These are phyloP conservation scores for Diplodus puntazzo DNA, from an alignment of 2,797 vertebrate genomes.

Conservation along the genomic window DNA sequence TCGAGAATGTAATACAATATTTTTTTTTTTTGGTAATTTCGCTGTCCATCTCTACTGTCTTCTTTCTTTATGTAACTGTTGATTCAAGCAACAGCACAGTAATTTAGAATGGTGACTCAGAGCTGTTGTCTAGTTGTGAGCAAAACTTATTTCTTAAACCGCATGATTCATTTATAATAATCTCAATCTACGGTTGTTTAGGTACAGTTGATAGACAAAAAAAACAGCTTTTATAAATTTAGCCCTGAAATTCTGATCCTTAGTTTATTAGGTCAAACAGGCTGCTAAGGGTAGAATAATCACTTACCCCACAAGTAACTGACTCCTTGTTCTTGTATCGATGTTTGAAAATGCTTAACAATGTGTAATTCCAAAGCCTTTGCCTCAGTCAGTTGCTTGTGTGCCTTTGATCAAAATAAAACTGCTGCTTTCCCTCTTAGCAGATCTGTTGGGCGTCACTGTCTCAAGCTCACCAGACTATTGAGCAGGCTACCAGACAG, in stretches of 20 bases:
- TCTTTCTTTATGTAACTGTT: neutral
- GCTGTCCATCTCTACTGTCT: neutral
- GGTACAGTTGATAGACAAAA: neutral
- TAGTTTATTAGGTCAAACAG: neutral
- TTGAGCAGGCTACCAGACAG: constrained; percentile 52
- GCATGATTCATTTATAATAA: neutral
- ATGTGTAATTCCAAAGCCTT: neutral
- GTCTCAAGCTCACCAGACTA: constrained; percentile 45
- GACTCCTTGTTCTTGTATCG: neutral
- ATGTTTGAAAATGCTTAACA: constrained; percentile 14
- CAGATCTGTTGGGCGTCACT: constrained; percentile 13
- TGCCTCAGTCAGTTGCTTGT: neutral
- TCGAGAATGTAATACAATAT: neutral
- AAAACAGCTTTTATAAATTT: neutral
- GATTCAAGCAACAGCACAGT: neutral
- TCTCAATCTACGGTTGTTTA: neutral
- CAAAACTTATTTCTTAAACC: constrained; percentile 1
- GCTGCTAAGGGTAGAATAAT: neutral
- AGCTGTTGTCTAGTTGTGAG: neutral
- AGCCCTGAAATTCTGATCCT: neutral
- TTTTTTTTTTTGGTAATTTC: neutral
- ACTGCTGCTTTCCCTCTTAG: constrained; percentile 1
- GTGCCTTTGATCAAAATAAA: constrained; percentile 22
- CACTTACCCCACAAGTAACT: neutral
- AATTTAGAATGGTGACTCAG: constrained; percentile 19